Percentiles rank a stretch among this genome's conserved stretches.
Conservation (phyloP, 2,113 vertebrate species). For the Poecilia latipinna region DNA sequence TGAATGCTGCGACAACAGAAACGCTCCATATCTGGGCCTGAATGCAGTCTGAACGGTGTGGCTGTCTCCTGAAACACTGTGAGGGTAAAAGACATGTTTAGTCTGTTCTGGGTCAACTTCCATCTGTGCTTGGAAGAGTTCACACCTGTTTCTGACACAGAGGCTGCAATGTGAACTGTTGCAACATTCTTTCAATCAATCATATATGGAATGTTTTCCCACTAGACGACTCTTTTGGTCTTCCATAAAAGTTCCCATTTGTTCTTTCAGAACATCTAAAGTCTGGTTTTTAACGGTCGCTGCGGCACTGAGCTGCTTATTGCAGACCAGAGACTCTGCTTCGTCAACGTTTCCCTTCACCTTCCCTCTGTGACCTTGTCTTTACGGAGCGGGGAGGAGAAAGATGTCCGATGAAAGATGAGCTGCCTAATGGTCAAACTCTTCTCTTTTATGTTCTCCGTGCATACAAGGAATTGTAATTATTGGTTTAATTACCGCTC, state of each 20-base stretch:
- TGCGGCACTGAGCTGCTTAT: neutral
- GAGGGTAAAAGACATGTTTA: too few relatives aligned
- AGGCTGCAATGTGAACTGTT: neutral
- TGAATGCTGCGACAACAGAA: neutral
- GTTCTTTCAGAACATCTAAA: neutral
- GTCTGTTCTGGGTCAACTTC: too few relatives aligned
- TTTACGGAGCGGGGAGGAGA: conserved; percentile 35
- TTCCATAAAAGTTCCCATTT: neutral
- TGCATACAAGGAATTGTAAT: conserved; percentile 68
- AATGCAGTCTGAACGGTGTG: too few relatives aligned
- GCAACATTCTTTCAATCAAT: neutral
- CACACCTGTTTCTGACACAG: neutral
- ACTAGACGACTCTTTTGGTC: neutral
- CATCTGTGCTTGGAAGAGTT: neutral
- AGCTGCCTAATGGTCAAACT: conserved; percentile 61
- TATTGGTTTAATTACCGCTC: conserved; percentile 71
- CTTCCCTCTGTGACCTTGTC: conserved; percentile 58
- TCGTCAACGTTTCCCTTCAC: conserved; percentile 8
- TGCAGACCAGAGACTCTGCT: neutral
- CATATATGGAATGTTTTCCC: neutral
- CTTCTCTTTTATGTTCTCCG: conserved; percentile 68
- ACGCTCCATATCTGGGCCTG: neutral
- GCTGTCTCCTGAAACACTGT: too few relatives aligned
- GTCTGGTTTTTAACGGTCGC: neutral
- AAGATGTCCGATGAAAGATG: conserved; percentile 57